phyloP scores from a whole-genome alignment of 2,888 invertebrate genomes.

The Thereva nobilitata region DNA sequence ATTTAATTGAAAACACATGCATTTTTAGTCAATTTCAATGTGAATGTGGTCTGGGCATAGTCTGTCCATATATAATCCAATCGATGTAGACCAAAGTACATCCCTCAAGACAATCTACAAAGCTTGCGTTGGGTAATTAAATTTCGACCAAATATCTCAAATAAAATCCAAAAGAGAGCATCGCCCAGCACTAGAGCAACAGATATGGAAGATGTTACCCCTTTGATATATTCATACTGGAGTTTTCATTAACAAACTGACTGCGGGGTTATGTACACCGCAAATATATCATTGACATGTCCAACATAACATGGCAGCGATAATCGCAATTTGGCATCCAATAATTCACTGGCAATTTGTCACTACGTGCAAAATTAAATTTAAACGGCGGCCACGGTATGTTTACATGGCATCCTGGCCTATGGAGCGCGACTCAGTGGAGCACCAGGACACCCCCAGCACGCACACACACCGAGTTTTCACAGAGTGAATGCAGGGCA shows the following conservation, averaged over 20 bases:
- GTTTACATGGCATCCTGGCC: conserved; percentile 35
- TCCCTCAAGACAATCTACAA: too few relatives aligned
- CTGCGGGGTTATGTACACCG: conserved; percentile 12
- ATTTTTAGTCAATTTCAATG: background rate
- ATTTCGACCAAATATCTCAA: too few relatives aligned
- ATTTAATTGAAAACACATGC: conserved; percentile 28
- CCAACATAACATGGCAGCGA: conserved; percentile 39
- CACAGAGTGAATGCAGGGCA: conserved; percentile 20
- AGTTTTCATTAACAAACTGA: conserved; percentile 29
- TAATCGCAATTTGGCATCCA: conserved; percentile 43
- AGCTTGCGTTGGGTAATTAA: too few relatives aligned
- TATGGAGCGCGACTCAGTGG: background rate
- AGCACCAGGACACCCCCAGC: too few relatives aligned
- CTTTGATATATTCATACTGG: conserved; percentile 29
- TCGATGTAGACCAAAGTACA: too few relatives aligned
- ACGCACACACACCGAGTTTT: too few relatives aligned
- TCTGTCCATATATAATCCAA: too few relatives aligned
- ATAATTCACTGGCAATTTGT: conserved; percentile 43
- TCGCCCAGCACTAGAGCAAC: background rate
- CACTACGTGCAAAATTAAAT: conserved; percentile 43
- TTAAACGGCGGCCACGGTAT: conserved; percentile 40
- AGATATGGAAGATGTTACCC: conserved; percentile 6
- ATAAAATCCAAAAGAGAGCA: too few relatives aligned
- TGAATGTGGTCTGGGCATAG: too few relatives aligned
- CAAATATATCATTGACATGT: conserved; percentile 35